Percentiles rank a stretch among this genome's conserved stretches.
Conservation (phyloP, 1,140 invertebrate species). For the Trachymyrmex cornetzi region DNA sequence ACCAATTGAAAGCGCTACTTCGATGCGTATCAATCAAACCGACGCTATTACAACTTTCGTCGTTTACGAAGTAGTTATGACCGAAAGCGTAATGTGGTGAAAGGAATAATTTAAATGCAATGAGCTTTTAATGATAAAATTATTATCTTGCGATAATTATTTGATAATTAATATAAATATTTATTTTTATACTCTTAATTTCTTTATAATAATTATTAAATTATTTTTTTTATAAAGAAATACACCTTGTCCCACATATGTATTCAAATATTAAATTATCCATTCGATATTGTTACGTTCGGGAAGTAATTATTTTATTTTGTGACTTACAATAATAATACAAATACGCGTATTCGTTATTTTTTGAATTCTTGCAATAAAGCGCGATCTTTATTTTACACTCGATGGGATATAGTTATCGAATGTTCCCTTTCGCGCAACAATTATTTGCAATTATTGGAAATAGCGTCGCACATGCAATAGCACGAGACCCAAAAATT, state of each 20-base stretch:
- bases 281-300: neutral
- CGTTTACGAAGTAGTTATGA: neutral
- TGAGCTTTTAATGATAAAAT: neutral
- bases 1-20: constrained; percentile 48
- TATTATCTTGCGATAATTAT: neutral
- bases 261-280: neutral
- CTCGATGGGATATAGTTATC: neutral
- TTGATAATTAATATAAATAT: neutral
- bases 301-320: neutral
- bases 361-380: constrained; percentile 24
- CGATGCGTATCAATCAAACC: constrained; percentile 43
- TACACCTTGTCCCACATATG: neutral
- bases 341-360: neutral
- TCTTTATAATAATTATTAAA: neutral
- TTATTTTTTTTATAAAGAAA: neutral
- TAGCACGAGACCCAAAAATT: constrained; percentile 34
- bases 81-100: neutral
- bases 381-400: neutral
- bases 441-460: constrained; percentile 53
- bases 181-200: neutral
- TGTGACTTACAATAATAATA: neutral
- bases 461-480: constrained; percentile 39
- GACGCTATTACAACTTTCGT: constrained; percentile 17
- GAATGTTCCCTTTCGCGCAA: constrained; percentile 1
- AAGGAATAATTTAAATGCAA: constrained; percentile 15